phyloP scores from a whole-genome alignment of 2,113 vertebrate species.

The Cyphomyrus discorhynchus region DNA sequence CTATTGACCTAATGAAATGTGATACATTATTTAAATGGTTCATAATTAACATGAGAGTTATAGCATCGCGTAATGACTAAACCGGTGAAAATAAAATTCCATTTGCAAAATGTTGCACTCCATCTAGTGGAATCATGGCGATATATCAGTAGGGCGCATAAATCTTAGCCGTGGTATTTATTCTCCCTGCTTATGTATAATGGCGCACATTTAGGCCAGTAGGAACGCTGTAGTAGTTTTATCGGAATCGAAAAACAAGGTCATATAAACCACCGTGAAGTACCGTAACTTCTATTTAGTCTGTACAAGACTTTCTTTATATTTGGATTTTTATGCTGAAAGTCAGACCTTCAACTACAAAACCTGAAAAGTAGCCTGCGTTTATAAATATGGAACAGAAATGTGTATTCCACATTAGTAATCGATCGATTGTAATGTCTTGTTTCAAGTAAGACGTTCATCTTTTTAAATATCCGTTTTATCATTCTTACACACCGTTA shows the following conservation, averaged over 20 bases:
- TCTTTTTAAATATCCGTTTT: background rate
- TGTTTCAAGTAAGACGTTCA: background rate
- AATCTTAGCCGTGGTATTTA: background rate
- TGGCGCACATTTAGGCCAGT: background rate
- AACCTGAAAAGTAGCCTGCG: background rate
- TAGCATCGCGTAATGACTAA: background rate
- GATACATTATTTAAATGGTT: background rate
- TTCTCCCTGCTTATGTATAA: background rate
- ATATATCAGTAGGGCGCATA: background rate
- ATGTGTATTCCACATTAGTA: background rate
- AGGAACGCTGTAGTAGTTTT: background rate
- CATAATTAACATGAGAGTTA: background rate
- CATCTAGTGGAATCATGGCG: background rate
- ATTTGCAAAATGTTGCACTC: background rate
- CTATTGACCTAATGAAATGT: background rate
- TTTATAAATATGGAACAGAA: background rate
- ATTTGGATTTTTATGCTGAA: background rate
- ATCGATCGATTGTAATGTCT: background rate
- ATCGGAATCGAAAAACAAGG: background rate
- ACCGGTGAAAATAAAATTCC: background rate
- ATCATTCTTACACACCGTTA: background rate
- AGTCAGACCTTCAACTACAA: background rate
- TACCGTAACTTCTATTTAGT: background rate
- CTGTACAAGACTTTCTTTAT: background rate
- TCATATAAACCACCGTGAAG: background rate